phyloP scores from a whole-genome alignment of 2,888 invertebrate genomes.

The Spisula solida region DNA sequence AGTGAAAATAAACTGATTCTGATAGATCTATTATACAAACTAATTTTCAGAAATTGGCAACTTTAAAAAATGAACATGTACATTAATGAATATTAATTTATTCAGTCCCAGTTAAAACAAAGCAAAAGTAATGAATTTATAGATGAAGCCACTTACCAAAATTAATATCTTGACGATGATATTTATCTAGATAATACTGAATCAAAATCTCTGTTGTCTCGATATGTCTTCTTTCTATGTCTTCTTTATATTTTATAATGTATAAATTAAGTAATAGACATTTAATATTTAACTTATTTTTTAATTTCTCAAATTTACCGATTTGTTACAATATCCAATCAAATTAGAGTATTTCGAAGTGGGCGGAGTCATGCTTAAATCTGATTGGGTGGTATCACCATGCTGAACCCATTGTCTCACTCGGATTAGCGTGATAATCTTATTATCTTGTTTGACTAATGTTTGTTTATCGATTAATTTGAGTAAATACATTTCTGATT shows the following conservation, averaged over 20 bases:
- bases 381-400: background rate
- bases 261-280: background rate
- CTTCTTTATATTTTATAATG: background rate
- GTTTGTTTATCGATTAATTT: conserved; percentile 33
- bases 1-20: too few species aligned
- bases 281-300: conserved; percentile 12
- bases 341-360: background rate
- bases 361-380: background rate
- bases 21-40: too few species aligned
- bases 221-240: conserved; percentile 15
- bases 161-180: background rate
- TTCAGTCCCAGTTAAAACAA: too few species aligned
- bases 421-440: conserved; percentile 27
- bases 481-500: conserved; percentile 41
- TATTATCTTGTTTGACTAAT: conserved; percentile 17
- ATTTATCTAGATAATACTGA: background rate
- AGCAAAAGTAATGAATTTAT: background rate
- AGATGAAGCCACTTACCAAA: conserved; percentile 10
- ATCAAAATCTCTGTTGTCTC: background rate
- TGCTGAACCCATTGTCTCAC: background rate
- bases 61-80: too few species aligned
- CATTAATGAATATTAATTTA: too few species aligned
- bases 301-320: background rate
- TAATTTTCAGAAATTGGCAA: too few species aligned
- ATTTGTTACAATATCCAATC: background rate